Evolutionary conservation across 2,888 invertebrate genomes (phyloP).

Genomic region (Xestoiulus laeticollis): DNA sequence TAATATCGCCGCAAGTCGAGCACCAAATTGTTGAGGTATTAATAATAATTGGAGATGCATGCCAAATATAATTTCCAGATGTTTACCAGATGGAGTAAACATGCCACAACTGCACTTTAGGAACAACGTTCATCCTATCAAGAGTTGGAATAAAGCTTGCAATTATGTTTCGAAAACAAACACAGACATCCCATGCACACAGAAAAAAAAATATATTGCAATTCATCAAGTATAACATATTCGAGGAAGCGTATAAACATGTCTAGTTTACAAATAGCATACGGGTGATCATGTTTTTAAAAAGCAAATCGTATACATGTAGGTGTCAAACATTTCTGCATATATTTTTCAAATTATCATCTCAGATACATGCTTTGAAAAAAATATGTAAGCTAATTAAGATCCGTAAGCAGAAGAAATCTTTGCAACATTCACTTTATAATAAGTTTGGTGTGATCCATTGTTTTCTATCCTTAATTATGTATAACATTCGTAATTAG

Average conservation of each 20-base stretch:
- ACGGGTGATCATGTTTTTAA: background rate
- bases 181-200: background rate
- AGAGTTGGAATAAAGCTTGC: background rate
- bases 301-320: background rate
- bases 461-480: too few species aligned
- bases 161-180: background rate
- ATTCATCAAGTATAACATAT: background rate
- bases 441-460: too few species aligned
- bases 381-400: too few species aligned
- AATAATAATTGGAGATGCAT: slow-evolving; percentile 9
- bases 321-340: background rate
- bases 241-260: background rate
- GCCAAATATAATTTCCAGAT: background rate
- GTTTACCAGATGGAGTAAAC: slow-evolving; percentile 1
- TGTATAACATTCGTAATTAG: too few species aligned
- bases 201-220: background rate
- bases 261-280: background rate
- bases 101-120: background rate
- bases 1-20: slow-evolving; percentile 1
- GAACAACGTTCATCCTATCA: background rate
- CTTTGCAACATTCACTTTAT: too few species aligned
- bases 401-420: too few species aligned
- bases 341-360: too few species aligned
- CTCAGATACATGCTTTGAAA: too few species aligned
- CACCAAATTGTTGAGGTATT: background rate